Conservation (phyloP, 2,888 invertebrate genomes). For the Drosophila fulvimacula region DNA sequence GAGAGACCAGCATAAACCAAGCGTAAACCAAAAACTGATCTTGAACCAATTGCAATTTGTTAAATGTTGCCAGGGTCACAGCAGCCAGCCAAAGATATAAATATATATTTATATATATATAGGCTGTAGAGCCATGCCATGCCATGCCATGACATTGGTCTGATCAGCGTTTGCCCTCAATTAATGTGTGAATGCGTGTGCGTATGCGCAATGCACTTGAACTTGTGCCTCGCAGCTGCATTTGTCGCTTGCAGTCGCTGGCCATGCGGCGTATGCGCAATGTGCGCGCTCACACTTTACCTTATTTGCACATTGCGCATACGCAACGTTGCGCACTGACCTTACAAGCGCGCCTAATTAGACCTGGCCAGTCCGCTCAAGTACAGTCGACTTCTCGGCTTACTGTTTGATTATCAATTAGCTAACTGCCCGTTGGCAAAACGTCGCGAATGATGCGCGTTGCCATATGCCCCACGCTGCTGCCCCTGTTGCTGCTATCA, state of each 20-base stretch:
- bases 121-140: constrained; percentile 32
- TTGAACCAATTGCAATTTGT: constrained; percentile 78
- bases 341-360: constrained; percentile 63
- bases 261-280: constrained; percentile 57
- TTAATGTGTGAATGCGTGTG: constrained; percentile 61
- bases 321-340: constrained; percentile 64
- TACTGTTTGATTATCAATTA: constrained; percentile 77
- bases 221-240: constrained; percentile 51
- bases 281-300: constrained; percentile 26
- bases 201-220: constrained; percentile 70
- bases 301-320: constrained; percentile 74
- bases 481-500: neutral
- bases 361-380: constrained; percentile 33
- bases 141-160: constrained; percentile 64
- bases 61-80: constrained; percentile 61
- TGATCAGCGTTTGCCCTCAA: constrained; percentile 28
- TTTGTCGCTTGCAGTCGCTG: constrained; percentile 7
- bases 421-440: constrained; percentile 42
- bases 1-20: neutral
- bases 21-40: constrained; percentile 54
- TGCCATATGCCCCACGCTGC: neutral
- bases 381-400: constrained; percentile 46
- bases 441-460: constrained; percentile 35
- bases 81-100: constrained; percentile 42
- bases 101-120: constrained; percentile 12